Percentiles rank a stretch among this genome's conserved stretches.
phyloP scores from a whole-genome alignment of 1,140 invertebrate genomes.

The Leptestheria dahalacensis region DNA sequence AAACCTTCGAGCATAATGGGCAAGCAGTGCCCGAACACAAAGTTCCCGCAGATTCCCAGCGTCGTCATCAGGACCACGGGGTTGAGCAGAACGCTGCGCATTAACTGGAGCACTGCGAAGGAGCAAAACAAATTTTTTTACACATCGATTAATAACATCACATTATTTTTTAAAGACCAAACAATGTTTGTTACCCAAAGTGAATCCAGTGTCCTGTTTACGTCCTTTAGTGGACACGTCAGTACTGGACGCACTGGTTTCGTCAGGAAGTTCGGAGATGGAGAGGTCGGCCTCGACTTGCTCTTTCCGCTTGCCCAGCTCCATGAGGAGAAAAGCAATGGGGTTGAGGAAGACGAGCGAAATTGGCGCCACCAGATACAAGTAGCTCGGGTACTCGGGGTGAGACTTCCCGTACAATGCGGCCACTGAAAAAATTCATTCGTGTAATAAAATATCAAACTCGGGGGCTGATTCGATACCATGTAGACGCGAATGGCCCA shows the following conservation, averaged over 20 bases:
- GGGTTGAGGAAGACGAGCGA: slow-evolving; percentile 85
- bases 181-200: background rate
- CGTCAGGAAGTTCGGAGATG: background rate
- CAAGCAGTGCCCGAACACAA: slow-evolving; percentile 58
- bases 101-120: slow-evolving; percentile 14
- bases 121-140: slow-evolving; percentile 12
- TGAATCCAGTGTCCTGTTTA: background rate
- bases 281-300: slow-evolving; percentile 14
- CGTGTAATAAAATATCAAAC: slow-evolving; percentile 13
- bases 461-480: background rate
- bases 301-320: slow-evolving; percentile 54
- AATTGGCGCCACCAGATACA: slow-evolving; percentile 88
- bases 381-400: slow-evolving; percentile 75
- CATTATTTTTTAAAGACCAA: background rate
- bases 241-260: background rate
- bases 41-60: slow-evolving; percentile 74
- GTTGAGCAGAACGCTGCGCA: slow-evolving; percentile 63
- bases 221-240: background rate
- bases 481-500: background rate
- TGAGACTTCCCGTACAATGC: slow-evolving; percentile 47
- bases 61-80: slow-evolving; percentile 86
- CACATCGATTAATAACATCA: background rate
- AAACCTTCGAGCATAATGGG: slow-evolving; percentile 58
- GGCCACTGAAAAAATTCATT: slow-evolving; percentile 28
- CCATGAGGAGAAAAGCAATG: slow-evolving; percentile 76